These are phyloP conservation scores for Premnoplex brunnescens DNA, from an alignment of 2,797 vertebrate species.

Conservation along the genomic window DNA sequence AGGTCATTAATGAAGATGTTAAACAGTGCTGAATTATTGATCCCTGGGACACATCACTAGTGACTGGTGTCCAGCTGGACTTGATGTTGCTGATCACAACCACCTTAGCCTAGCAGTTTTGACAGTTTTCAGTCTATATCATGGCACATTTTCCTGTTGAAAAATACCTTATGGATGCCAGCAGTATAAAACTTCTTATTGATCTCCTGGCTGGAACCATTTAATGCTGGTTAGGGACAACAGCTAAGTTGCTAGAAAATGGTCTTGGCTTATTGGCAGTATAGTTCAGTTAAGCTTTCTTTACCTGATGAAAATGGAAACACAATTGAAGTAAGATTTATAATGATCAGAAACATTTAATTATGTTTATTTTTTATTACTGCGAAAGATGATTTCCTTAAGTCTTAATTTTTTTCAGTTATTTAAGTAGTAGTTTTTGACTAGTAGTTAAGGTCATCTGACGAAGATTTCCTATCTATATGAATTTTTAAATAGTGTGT, in stretches of 20 bases:
- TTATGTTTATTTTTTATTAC: background rate
- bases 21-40: background rate
- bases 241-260: background rate
- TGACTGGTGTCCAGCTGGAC: background rate
- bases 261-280: background rate
- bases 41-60: background rate
- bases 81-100: background rate
- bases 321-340: background rate
- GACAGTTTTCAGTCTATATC: background rate
- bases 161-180: background rate
- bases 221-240: background rate
- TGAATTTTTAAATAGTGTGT: background rate
- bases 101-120: background rate
- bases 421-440: background rate
- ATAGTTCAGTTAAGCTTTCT: background rate
- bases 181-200: background rate
- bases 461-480: background rate
- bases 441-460: background rate
- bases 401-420: background rate
- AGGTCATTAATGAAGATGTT: background rate
- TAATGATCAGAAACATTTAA: background rate
- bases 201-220: background rate
- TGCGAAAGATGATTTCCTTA: background rate
- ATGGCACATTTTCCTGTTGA: background rate
- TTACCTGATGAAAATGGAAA: background rate